These are phyloP conservation scores for Leucania comma DNA, from an alignment of 2,888 invertebrate species.

Conservation along the genomic window DNA sequence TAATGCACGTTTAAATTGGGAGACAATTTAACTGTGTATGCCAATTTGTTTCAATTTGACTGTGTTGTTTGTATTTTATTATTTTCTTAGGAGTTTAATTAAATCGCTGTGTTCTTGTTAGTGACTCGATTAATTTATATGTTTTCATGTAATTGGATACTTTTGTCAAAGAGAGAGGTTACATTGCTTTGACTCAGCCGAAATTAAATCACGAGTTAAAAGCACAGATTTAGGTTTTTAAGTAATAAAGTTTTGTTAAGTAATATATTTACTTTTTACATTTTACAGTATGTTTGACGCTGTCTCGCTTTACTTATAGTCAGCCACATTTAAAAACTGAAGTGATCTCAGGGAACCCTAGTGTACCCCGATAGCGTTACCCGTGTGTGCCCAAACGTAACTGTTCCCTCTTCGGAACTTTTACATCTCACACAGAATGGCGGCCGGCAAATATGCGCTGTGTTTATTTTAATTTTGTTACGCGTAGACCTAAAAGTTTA, in stretches of 20 bases:
- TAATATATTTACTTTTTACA: neutral
- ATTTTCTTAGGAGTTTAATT: conserved; percentile 47
- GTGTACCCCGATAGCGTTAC: neutral
- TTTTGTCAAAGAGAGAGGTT: conserved; percentile 4
- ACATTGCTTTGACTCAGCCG: neutral
- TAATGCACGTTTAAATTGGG: conserved; percentile 62
- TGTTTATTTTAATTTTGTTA: conserved; percentile 23
- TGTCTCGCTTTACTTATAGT: neutral
- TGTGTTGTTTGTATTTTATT: conserved; percentile 37
- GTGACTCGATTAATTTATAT: conserved; percentile 28
- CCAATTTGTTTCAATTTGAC: conserved; percentile 55
- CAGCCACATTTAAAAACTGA: neutral
- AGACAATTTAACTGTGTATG: conserved; percentile 57
- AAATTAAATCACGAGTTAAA: conserved; percentile 21
- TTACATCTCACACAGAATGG: conserved; percentile 19
- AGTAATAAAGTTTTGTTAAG: neutral
- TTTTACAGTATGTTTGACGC: neutral
- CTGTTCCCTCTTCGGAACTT: conserved; percentile 18
- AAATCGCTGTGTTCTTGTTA: conserved; percentile 40
- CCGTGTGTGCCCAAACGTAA: conserved; percentile 12
- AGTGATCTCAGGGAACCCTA: conserved; percentile 10
- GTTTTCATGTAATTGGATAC: conserved; percentile 22
- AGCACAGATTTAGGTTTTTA: neutral
- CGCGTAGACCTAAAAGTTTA: neutral
- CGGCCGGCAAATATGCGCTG: conserved; percentile 6